These are phyloP conservation scores for Zaprionus bogoriensis DNA, from an alignment of 2,888 invertebrate species.

Conservation along the genomic window DNA sequence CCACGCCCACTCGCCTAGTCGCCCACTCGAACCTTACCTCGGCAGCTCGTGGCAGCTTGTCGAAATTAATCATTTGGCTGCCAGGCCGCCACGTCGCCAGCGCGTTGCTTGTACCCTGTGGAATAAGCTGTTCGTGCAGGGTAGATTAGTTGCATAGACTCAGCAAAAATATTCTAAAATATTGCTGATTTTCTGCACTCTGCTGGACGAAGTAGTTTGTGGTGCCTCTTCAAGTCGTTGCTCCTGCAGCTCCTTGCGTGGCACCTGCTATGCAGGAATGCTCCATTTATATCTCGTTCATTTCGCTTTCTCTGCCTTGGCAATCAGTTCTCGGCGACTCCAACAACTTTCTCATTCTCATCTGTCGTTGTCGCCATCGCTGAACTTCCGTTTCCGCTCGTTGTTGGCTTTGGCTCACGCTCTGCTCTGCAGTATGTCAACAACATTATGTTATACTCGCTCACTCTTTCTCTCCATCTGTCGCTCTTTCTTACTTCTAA, in stretches of 20 bases:
- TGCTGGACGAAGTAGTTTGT: no score
- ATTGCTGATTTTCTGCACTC: background rate
- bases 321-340: conserved; percentile 54
- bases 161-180: no score
- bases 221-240: no score
- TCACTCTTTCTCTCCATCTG: background rate
- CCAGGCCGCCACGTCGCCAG: conserved; percentile 50
- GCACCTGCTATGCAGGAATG: background rate
- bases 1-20: background rate
- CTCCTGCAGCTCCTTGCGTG: background rate
- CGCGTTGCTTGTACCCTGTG: background rate
- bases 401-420: conserved; percentile 56
- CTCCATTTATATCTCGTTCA: background rate
- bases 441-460: conserved; percentile 53
- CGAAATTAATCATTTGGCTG: conserved; percentile 75
- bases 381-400: conserved; percentile 67
- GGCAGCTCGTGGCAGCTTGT: conserved; percentile 72
- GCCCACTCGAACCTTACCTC: conserved; percentile 24
- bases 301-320: conserved; percentile 23
- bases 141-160: no score
- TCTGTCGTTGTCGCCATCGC: conserved; percentile 55
- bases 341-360: conserved; percentile 23
- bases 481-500: background rate
- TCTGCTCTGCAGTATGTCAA: conserved; percentile 57
- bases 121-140: no score